phyloP scores from a whole-genome alignment of 2,888 invertebrate genomes.

The Callimorpha dominula region DNA sequence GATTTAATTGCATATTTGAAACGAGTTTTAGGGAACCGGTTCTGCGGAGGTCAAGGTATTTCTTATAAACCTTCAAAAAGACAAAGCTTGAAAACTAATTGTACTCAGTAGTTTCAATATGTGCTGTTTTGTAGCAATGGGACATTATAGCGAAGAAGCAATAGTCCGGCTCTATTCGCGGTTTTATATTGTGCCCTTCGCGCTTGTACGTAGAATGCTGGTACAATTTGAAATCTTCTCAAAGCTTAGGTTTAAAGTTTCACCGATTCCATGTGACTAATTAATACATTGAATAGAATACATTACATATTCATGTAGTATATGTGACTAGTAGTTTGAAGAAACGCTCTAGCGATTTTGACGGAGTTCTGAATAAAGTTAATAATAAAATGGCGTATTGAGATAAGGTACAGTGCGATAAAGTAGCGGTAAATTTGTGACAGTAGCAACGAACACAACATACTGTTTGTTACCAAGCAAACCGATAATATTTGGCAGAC shows the following conservation, averaged over 20 bases:
- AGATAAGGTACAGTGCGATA: conserved; percentile 41
- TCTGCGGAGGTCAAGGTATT: not conserved
- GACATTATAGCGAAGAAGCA: not conserved
- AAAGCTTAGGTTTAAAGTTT: not conserved
- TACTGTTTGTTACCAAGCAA: conserved; percentile 30
- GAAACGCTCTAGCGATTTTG: conserved; percentile 26
- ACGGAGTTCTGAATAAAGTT: conserved; percentile 28
- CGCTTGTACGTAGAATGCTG: too few species aligned
- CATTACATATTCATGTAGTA: conserved; percentile 6
- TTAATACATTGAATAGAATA: conserved; percentile 4
- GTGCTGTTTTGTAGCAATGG: not conserved
- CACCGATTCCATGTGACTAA: conserved; percentile 2
- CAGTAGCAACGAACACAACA: conserved; percentile 17
- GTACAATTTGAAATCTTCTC: not conserved
- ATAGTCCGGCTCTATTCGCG: too few species aligned
- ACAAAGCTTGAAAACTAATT: not conserved
- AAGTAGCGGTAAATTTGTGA: conserved; percentile 28
- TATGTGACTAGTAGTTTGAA: conserved; percentile 8
- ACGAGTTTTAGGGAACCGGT: too few species aligned
- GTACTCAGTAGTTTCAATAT: not conserved
- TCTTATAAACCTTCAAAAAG: not conserved
- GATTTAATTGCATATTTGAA: not conserved
- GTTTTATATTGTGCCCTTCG: not conserved
- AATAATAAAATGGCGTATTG: conserved; percentile 35
- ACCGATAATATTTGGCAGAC: conserved; percentile 7